Evolutionary conservation across 2,113 vertebrate genomes (phyloP).

Genomic region (Scatophagus argus): DNA sequence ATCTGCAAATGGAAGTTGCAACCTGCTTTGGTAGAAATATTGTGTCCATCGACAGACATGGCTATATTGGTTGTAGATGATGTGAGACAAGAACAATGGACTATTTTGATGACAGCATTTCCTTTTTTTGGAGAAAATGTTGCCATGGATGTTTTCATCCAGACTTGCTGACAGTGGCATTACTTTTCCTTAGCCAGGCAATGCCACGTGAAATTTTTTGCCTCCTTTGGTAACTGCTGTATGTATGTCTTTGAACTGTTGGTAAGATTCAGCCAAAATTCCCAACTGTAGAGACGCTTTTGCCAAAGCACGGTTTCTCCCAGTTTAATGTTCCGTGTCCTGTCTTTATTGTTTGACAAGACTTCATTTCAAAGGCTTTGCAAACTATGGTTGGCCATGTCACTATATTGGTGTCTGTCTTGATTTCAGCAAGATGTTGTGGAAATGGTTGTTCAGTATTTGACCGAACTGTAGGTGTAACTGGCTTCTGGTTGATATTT

Average conservation of each 20-base stretch:
- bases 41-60: constrained; percentile 34
- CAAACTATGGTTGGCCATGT: not conserved
- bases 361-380: constrained; percentile 15
- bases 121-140: constrained; percentile 26
- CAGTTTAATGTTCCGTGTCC: constrained; percentile 11
- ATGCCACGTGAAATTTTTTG: constrained; percentile 9
- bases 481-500: not conserved
- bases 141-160: constrained; percentile 36
- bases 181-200: constrained; percentile 19
- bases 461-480: not conserved
- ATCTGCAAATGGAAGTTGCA: constrained; percentile 37
- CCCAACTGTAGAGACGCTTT: constrained; percentile 39
- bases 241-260: constrained; percentile 5
- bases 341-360: constrained; percentile 17
- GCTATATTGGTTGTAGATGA: constrained; percentile 22
- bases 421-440: not conserved
- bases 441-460: constrained; percentile 8
- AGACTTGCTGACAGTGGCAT: constrained; percentile 9
- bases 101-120: constrained; percentile 13
- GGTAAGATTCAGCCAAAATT: constrained; percentile 51
- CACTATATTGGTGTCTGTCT: not conserved
- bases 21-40: not conserved
- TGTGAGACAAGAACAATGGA: constrained; percentile 18
- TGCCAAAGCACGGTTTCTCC: constrained; percentile 58
- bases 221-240: constrained; percentile 9